Base-by-base conservation (phyloP, 2,113 vertebrate species). In the Coreoperca whiteheadi region DNA sequence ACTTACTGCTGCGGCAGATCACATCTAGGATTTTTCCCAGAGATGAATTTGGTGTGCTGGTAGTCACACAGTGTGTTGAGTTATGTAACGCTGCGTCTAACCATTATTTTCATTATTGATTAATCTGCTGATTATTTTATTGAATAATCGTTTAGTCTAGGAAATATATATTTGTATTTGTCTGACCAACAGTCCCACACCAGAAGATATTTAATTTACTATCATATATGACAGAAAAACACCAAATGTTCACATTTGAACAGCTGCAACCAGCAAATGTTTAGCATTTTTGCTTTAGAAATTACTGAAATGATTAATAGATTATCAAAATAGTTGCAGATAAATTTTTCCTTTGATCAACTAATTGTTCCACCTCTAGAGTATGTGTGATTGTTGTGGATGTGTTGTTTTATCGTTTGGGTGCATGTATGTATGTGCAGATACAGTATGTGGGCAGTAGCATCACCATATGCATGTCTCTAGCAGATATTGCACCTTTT, bases 381-480 rank as follows among this genome's bases (percentile, higher is more conserved):
- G n/a, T 46, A 15, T 18, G 20, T 63, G 34, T 72, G 30, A 7
- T 53, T 41, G 32, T 41, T 32, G 59, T 70, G 56, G 1, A 11
- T 37, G 51, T 68, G 83, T 71, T 5, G 1, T 39, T 41, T 32
- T 23, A 10, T 67, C 0, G 48, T 53, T 4, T 76, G 61, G 41
- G 2, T 21, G 7, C 30, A n/a, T 65, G 28, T 18, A 23, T 46
- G 21, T 25, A 53, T 74, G 75, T 71, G 46, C n/a, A 63, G 43
- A 71, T 30, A 23, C 6, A 39, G 66, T 39, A 51, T 50, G 85
- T 84, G 83, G 67, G 73, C 32, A 39, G 64, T 4, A 23, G 21
- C 51, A 25, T 60, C 18, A 53, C 51, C 83, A 88, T 81, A 81
- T 86, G 75, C 75, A 75, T 8, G 21, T 53, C 74, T 84, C 39